Percentiles rank a stretch among this genome's conserved stretches.
phyloP scores from a whole-genome alignment of 2,113 vertebrate genomes.

The Phrynocephalus versicolor region DNA sequence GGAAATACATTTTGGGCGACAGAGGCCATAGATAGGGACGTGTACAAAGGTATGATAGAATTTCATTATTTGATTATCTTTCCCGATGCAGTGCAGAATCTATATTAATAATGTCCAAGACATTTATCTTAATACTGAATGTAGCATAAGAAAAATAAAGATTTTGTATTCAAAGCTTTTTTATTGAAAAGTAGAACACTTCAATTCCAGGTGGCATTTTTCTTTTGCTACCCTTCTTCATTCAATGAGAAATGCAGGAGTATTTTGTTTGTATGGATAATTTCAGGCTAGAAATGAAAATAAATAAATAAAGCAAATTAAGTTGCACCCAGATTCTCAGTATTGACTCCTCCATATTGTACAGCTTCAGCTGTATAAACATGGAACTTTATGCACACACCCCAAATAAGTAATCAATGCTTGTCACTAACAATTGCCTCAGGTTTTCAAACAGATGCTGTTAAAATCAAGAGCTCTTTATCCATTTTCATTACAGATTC shows the following conservation, averaged over 20 bases:
- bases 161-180: background rate
- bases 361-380: slow-evolving; percentile 14
- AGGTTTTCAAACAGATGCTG: slow-evolving; percentile 11
- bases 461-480: background rate
- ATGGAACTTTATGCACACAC: background rate
- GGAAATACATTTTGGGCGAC: too few species aligned
- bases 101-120: too few species aligned
- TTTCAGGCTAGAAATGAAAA: background rate
- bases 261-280: background rate
- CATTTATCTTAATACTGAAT: background rate
- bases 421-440: slow-evolving; percentile 16
- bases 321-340: background rate
- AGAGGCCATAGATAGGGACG: too few species aligned
- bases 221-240: background rate
- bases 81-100: background rate
- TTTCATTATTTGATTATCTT: background rate
- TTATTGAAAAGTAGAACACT: background rate
- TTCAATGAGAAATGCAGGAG: background rate
- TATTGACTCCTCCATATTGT: background rate
- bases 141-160: background rate
- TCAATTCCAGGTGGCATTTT: background rate
- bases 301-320: slow-evolving; percentile 8
- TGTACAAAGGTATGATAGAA: background rate
- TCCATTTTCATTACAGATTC: slow-evolving; percentile 8
- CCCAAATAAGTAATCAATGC: slow-evolving; percentile 33